Percentiles rank a stretch among this genome's conserved stretches.
These are phyloP conservation scores for Schizothorax lantsangensis DNA, from an alignment of 2,797 vertebrate species.

Conservation along the genomic window DNA sequence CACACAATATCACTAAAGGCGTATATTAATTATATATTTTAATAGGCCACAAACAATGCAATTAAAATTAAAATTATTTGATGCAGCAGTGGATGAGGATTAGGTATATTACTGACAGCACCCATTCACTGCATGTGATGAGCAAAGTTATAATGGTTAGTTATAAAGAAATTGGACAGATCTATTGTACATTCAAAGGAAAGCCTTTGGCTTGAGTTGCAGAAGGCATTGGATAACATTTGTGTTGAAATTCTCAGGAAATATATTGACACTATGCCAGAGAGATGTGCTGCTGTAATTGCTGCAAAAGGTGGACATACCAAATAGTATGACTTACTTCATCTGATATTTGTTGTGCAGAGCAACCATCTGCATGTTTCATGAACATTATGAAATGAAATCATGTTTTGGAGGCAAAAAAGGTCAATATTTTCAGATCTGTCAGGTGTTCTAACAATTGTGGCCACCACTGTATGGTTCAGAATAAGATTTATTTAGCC, in stretches of 20 bases:
- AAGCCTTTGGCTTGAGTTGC: not conserved
- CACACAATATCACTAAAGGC: not conserved
- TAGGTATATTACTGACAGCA: not conserved
- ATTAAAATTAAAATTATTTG: too few relatives aligned
- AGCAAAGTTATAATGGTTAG: not conserved
- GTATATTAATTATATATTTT: not conserved
- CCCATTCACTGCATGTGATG: too few relatives aligned
- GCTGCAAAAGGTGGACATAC: not conserved
- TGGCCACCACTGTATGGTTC: slow-evolving; percentile 28
- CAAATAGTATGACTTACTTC: not conserved
- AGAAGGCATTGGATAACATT: not conserved
- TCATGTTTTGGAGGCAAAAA: not conserved
- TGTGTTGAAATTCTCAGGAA: not conserved
- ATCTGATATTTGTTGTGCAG: not conserved
- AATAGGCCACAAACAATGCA: too few relatives aligned
- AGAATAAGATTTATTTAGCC: not conserved
- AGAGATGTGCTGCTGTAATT: not conserved
- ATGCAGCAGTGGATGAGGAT: not conserved
- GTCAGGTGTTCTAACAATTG: not conserved
- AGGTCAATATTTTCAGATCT: not conserved
- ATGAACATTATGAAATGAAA: not conserved
- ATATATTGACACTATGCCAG: not conserved
- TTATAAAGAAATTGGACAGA: not conserved
- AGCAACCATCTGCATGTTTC: not conserved
- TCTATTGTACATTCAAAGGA: not conserved